Evolutionary conservation across 2,888 invertebrate species (phyloP), one percentile per base, ranked within the genome.

Genomic region (Blomia tropicalis): DNA sequence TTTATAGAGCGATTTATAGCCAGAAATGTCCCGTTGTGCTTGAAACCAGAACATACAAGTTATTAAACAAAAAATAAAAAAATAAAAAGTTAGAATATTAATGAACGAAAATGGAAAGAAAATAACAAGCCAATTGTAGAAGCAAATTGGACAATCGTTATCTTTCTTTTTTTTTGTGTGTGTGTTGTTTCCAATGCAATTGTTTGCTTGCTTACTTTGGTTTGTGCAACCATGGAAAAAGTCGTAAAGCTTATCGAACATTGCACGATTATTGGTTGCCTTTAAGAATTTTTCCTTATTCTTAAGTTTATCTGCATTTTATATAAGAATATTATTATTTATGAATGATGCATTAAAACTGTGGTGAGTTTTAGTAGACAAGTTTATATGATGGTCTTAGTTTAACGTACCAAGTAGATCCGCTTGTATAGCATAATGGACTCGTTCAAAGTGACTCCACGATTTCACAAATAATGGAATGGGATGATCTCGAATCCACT

Each of bases 21-120:
- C 62, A 58, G 41, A 43, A 2, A 19, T 43, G n/a, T 58, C 23
- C 25, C 43, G n/a, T 43, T 22, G 58, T 27, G 58, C 58, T 62
- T 25, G 17, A 19, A 19, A 53, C 5, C 36, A 51, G 41, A 29
- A 36, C 36, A 11, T 36, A 36, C 7, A 11, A 36, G 7, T 36
- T 36, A 36, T 7, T 36, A 7, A 36, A n/a, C n/a, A n/a, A n/a
- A n/a, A n/a, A n/a, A n/a, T n/a, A n/a, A n/a, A n/a, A n/a, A 41
- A 17, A 41, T 41, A 17, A n/a, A 41, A 41, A n/a, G n/a, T n/a
- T n/a, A n/a, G n/a, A n/a, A n/a, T n/a, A n/a, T n/a, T n/a, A n/a
- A n/a, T n/a, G n/a, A n/a, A n/a, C n/a, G n/a, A n/a, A n/a, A n/a
- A n/a, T n/a, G n/a, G n/a, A n/a, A n/a, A n/a, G n/a, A n/a, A n/a